Evolutionary conservation across 2,113 vertebrate genomes (phyloP).

Genomic region (Capreolus pygargus): DNA sequence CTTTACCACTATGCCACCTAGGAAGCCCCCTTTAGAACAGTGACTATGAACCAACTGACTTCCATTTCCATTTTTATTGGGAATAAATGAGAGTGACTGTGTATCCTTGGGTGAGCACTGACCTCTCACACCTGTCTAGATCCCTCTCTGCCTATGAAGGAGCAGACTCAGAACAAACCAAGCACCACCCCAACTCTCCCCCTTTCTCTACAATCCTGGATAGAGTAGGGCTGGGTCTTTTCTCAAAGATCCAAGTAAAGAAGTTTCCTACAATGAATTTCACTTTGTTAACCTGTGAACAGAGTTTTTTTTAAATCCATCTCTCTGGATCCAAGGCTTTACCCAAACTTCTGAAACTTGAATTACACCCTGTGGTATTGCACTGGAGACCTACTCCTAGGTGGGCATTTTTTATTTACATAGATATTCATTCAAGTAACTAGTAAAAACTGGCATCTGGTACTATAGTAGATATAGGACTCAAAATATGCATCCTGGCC

Average conservation of each 20-base stretch:
- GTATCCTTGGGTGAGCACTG: neutral
- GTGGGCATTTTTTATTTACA: neutral
- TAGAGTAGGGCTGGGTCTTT: neutral
- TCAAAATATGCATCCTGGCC: neutral
- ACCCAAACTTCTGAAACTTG: neutral
- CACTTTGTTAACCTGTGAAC: neutral
- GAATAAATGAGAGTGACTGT: neutral
- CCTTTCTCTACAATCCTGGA: neutral
- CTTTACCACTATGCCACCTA: neutral
- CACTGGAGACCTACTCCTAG: neutral
- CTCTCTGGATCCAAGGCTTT: neutral
- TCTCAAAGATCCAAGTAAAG: neutral
- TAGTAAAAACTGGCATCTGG: neutral
- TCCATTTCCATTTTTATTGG: neutral
- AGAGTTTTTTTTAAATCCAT: neutral
- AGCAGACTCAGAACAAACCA: neutral
- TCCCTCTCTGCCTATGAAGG: neutral
- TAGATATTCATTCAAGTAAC: neutral
- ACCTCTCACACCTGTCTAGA: neutral
- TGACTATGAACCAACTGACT: neutral
- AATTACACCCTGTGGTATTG: neutral
- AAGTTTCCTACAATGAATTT: neutral
- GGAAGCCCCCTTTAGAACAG: neutral
- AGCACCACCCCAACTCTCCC: accelerated
- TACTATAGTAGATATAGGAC: neutral